Base-by-base conservation (phyloP, 2,888 invertebrate species). In the Hydraecia micacea region DNA sequence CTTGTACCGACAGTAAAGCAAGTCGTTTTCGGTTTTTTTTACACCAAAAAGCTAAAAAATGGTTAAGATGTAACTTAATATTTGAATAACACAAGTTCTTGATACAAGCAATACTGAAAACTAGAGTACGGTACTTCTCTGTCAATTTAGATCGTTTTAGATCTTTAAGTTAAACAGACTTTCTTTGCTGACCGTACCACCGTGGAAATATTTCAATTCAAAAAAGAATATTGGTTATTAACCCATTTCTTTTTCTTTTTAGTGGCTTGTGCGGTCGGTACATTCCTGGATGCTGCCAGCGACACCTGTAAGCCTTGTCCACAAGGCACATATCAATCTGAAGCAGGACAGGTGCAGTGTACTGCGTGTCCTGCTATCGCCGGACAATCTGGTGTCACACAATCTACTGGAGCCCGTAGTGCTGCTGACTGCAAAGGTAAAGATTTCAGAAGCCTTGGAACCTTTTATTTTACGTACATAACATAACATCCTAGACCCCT, bases 261-360 rank as follows among this genome's bases (percentile, higher is more conserved):
- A 98, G 98, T 99, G 76, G 98, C 99, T 42, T 99, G 99, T 93
- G 98, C 99, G 28, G 98, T 99, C 84, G 99, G 99, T 82, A 99
- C 99, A 1, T 99, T 97, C 97, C 98, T 98, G 92, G 98, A 99
- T 86, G 97, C 97, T 66, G 97, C 97, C 8, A 98, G 98, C 80
- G 98, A 98, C 91, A 97, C 98, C 32, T 99, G 99, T 93, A 96
- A 98, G 66, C 98, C 98, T 42, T 99, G 99, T 91, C 98, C 98
- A 0, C 97, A 98, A 63, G 99, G 99, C 84, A 98, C 98, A 0
- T 99, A 99, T 94, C 99, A 99, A 95, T 99, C 99, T 83, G 99
- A 99, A 95, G 98, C 98, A 3, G 99, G 99, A 1, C 99, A 99
- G 93, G 95, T 98, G 67, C 98, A 98, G 91, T 99, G 99, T 95